Evolutionary conservation across 1,140 invertebrate genomes (phyloP).

Genomic region (Drosophila trapezifrons): DNA sequence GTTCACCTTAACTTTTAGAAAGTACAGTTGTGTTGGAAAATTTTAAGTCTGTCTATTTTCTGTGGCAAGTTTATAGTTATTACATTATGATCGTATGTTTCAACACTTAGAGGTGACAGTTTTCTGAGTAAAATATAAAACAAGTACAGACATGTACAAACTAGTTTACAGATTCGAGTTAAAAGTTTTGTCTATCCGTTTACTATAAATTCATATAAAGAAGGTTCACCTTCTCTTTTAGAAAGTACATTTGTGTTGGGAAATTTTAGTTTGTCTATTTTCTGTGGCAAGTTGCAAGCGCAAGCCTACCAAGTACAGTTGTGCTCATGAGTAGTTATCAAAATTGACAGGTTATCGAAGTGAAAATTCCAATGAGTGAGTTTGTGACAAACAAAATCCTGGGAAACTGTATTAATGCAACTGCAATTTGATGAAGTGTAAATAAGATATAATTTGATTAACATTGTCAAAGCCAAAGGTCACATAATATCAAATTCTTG

Average conservation of each 20-base stretch:
- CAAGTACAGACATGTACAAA: too few species aligned
- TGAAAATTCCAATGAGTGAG: neutral
- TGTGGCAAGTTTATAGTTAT: too few species aligned
- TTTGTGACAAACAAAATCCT: neutral
- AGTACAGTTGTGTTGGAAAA: neutral
- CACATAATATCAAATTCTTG: neutral
- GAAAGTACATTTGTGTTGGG: neutral
- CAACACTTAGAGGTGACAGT: too few species aligned
- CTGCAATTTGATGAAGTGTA: neutral
- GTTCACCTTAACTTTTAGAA: neutral
- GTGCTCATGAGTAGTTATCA: neutral
- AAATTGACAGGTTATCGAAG: neutral
- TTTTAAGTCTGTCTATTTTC: too few species aligned
- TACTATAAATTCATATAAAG: too few species aligned
- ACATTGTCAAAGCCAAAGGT: constrained; percentile 8
- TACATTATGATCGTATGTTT: too few species aligned
- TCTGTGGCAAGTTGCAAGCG: too few species aligned
- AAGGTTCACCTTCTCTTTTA: neutral
- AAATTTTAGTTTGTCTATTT: neutral
- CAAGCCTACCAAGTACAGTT: neutral
- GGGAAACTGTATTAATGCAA: too few species aligned
- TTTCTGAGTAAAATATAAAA: too few species aligned
- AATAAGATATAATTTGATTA: neutral
- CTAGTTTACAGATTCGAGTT: too few species aligned
- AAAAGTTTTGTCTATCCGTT: too few species aligned